phyloP scores from a whole-genome alignment of 2,888 invertebrate species.

The Andrena trimmerana region DNA sequence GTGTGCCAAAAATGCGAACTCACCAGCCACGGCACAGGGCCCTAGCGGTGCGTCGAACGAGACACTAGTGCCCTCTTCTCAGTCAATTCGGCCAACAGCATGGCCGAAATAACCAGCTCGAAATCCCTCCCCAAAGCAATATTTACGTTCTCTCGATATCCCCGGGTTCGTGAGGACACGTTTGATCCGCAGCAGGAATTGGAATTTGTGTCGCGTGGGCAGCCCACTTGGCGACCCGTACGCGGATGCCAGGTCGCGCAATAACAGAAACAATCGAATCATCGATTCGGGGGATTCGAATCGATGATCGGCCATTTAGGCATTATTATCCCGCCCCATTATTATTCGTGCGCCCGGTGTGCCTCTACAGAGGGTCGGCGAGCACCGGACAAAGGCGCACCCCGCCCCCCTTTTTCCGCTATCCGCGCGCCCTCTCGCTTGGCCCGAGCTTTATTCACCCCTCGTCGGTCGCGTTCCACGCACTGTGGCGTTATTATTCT shows the following conservation, averaged over 20 bases:
- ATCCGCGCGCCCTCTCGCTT: conserved; percentile 3
- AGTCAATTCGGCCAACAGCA: background rate
- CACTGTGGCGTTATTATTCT: conserved; percentile 58
- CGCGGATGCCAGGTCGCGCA: conserved; percentile 61
- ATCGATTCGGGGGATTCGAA: conserved; percentile 68
- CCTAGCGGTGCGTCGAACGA: background rate
- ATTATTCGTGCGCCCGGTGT: conserved; percentile 57
- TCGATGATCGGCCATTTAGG: conserved; percentile 73
- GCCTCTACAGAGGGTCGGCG: conserved; percentile 13
- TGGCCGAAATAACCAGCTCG: conserved; percentile 3
- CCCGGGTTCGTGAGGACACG: conserved; percentile 23
- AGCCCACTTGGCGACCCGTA: conserved; percentile 41
- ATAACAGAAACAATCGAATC: conserved; percentile 79
- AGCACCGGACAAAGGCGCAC: conserved; percentile 24
- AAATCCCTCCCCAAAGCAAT: conserved; percentile 27
- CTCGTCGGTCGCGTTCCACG: conserved; percentile 55
- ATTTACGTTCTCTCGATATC: conserved; percentile 17
- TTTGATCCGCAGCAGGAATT: conserved; percentile 52
- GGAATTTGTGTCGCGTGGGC: conserved; percentile 47
- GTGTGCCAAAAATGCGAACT: background rate
- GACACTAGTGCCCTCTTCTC: background rate
- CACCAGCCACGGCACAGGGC: background rate
- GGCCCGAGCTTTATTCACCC: conserved; percentile 29
- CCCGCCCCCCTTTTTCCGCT: conserved; percentile 5
- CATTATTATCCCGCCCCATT: conserved; percentile 72